These are phyloP conservation scores for Hydropsyche betteni DNA, from an alignment of 2,888 invertebrate species.

Conservation along the genomic window DNA sequence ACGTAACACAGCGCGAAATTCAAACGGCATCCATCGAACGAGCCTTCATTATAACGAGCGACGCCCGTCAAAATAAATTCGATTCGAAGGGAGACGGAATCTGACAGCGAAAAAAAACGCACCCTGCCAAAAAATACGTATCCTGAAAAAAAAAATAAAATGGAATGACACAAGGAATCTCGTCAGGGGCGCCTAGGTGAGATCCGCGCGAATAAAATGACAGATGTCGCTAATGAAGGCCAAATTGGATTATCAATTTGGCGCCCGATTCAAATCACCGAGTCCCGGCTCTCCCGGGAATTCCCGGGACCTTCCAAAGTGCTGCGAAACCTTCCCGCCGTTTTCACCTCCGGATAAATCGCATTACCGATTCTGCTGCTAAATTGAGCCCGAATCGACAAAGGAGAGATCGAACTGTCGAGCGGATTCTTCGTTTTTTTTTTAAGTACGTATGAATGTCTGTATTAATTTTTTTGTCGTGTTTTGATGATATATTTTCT, in stretches of 20 bases:
- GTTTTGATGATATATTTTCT: too few species aligned
- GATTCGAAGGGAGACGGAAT: constrained; percentile 16
- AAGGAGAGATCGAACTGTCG: constrained; percentile 8
- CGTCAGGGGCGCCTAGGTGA: constrained; percentile 24
- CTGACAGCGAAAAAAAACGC: constrained; percentile 4
- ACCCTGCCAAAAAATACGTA: too few species aligned
- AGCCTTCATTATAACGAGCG: constrained; percentile 5
- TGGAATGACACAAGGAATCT: constrained; percentile 19
- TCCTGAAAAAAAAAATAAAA: not conserved
- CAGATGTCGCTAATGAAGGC: constrained; percentile 44
- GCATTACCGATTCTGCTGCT: constrained; percentile 31
- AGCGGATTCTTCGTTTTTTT: too few species aligned
- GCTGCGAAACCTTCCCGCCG: not conserved
- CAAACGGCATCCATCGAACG: constrained; percentile 1
- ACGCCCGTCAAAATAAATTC: constrained; percentile 28
- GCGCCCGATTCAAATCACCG: constrained; percentile 42
- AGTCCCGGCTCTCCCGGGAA: constrained; percentile 30
- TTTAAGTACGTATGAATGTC: too few species aligned
- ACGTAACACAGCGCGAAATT: too few species aligned
- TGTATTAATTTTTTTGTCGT: too few species aligned
- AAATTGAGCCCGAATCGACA: constrained; percentile 32
- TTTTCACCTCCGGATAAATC: not conserved
- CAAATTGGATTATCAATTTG: constrained; percentile 45
- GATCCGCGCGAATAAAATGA: constrained; percentile 35
- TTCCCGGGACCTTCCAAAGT: not conserved